Evolutionary conservation across 2,113 vertebrate genomes (phyloP), one percentile per base, ranked within the genome.

Genomic region (Seriola quinqueradiata): DNA sequence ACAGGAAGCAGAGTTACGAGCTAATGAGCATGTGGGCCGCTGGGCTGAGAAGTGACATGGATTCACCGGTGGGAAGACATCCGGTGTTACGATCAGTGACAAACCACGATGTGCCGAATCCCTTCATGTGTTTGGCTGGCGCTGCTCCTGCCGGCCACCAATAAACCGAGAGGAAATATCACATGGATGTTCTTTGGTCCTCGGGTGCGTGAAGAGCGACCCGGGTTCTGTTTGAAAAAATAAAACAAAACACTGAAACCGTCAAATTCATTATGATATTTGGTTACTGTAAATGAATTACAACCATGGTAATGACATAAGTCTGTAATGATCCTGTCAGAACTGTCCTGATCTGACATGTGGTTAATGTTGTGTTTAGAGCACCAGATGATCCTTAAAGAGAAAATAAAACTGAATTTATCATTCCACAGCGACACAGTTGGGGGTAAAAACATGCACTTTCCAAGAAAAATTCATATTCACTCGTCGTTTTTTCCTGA

Each of bases 1-100:
- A 57, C 17, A 70, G n/a, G 28, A 50, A 48, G 70, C 17, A 61
- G 42, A 60, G 52, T 84, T 57, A 59, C 77, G 25, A 16, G 36
- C 60, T 81, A 72, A 85, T 76, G 70, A 84, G 57, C 48, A 73
- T 60, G 69, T 65, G 25, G n/a, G 67, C 10, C 17, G 12, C 50
- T n/a, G 19, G 60, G 60, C 67, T 40, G 23, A 52, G 40, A 52
- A 25, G 52, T 34, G 17, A 25, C 25, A 70, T 21, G 58, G 21
- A 28, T 46, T 44, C 66, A 70, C 46, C 36, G n/a, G 8, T 38
- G 58, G 46, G 25, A 75, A 46, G 46, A 50, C 34, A 36, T 17
- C 50, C 42, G 52, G n/a, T 58, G 28, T 54, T 13, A 28, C 38
- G 55, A 50, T 76, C 75, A 57, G 65, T 50, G 48, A 58, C 23